Evolutionary conservation across 1,140 invertebrate genomes (phyloP), one percentile per base, ranked within the genome.

Genomic region (Gryon sp.): DNA sequence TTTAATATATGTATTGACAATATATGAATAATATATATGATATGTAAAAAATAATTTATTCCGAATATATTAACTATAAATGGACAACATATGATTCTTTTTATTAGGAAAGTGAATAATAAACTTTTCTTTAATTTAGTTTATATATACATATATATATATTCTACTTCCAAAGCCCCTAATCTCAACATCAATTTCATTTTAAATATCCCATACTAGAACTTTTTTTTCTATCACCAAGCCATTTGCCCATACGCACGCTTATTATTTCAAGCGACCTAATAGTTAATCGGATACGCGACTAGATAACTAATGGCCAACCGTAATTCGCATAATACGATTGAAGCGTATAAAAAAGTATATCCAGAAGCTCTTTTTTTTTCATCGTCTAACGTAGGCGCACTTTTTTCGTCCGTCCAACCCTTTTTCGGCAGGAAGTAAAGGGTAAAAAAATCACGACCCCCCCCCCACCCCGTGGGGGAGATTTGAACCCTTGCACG

Each of bases 351-450:
- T 22, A 66, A 77, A 77, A 77, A 53, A 26, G 45, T 15, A 63
- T 46, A 14, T 43, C 32, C 43, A 22, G n/a, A 8, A n/a, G n/a
- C n/a, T n/a, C n/a, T n/a, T n/a, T n/a, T n/a, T n/a, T n/a, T n/a
- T n/a, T n/a, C n/a, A n/a, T n/a, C n/a, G n/a, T n/a, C 36, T 16
- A 36, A n/a, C 45, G 32, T 19, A 26, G 16, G 46, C 30, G 46
- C 20, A n/a, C 9, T 62, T 34, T 68, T 50, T 59, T 69, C 11
- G 24, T 57, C 28, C 38, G 28, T 50, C 72, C 60, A 76, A 76
- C 74, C 66, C 74, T 76, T 76, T 69, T 76, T 69, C 14, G 43
- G 41, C 74, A 70, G 74, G 74, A 76, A 76, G 73, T 76, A 62
- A 63, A 65, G 53, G 57, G 65, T 12, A 66, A 36, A 70, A 59